These are phyloP conservation scores for Tadarida brasiliensis DNA, from an alignment of 2,797 vertebrate species.

Conservation along the genomic window DNA sequence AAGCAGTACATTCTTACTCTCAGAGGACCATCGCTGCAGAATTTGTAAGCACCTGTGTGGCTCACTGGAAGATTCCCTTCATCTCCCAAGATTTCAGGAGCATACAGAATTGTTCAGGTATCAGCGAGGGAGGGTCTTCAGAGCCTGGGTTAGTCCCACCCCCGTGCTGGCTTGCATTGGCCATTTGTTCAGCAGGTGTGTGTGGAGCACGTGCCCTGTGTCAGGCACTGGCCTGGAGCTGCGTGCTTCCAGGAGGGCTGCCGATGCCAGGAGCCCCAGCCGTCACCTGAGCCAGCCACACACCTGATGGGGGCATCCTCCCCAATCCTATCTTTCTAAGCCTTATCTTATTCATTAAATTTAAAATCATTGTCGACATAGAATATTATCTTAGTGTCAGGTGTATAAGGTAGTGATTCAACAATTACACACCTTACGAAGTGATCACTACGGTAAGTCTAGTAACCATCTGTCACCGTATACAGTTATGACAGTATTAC, in stretches of 20 bases:
- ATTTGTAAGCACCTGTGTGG: background rate
- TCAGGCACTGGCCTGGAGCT: background rate
- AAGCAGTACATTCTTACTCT: background rate
- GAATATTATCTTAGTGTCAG: background rate
- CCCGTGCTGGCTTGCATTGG: background rate
- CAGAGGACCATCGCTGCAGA: background rate
- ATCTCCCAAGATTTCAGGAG: background rate
- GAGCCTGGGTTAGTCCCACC: fast-evolving
- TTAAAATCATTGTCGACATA: background rate
- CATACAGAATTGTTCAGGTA: background rate
- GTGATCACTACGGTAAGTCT: background rate
- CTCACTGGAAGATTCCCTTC: background rate
- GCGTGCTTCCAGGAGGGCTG: fast-evolving
- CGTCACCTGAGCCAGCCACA: fast-evolving
- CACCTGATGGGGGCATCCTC: background rate
- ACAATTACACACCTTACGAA: background rate
- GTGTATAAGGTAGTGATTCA: background rate
- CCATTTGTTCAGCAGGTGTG: background rate
- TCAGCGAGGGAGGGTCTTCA: fast-evolving
- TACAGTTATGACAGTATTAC: background rate
- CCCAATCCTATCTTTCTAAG: background rate
- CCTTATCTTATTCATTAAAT: background rate
- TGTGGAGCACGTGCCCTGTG: background rate
- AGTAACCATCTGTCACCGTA: background rate
- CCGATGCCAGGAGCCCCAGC: background rate